Evolutionary conservation across 2,113 vertebrate species (phyloP), one percentile per base, ranked within the genome.

Genomic region (Platanista minor): DNA sequence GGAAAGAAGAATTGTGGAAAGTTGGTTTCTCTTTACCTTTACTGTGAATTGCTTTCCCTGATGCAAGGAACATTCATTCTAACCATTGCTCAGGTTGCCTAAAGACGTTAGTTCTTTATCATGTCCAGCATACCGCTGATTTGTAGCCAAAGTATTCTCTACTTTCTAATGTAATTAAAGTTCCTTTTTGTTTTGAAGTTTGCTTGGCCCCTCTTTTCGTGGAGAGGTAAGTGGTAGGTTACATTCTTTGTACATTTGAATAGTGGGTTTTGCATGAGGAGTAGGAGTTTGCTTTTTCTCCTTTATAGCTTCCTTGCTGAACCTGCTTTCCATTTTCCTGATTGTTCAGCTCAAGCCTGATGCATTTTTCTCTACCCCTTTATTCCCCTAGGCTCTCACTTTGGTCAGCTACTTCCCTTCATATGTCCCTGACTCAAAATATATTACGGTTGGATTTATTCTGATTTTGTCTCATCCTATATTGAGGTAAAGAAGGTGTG

Each of bases 111-210:
- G 27, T 67, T 92, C 31, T 95, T 59, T 74, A 41, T 80, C 5
- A 11, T 83, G 13, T 91, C 72, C 23, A 33, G 23, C 33, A 43
- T 62, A 74, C 74, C n/a, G 83, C 61, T 94, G 27, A 93, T 87
- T 91, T 86, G 67, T 90, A 94, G 75, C 74, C 66, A 88, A 64
- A 91, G 41, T 87, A 31, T 87, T 92, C 12, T 88, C 71, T 92
- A 10, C 61, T 95, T 96, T 89, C 33, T 96, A 5, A 96, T 97
- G 92, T 97, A 97, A 95, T 97, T 95, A 86, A 97, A 97, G 94
- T 96, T 97, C 95, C 87, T 95, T 97, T 98, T 94, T 98, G 94
- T 98, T 98, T 97, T 97, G 96, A 98, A 97, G 97, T 97, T 97
- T 97, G 96, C 97, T 96, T 90, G 97, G 96, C 95, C 81, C 96